These are phyloP conservation scores for Cryptocephalus moraei DNA, from an alignment of 2,888 invertebrate genomes.

Conservation along the genomic window DNA sequence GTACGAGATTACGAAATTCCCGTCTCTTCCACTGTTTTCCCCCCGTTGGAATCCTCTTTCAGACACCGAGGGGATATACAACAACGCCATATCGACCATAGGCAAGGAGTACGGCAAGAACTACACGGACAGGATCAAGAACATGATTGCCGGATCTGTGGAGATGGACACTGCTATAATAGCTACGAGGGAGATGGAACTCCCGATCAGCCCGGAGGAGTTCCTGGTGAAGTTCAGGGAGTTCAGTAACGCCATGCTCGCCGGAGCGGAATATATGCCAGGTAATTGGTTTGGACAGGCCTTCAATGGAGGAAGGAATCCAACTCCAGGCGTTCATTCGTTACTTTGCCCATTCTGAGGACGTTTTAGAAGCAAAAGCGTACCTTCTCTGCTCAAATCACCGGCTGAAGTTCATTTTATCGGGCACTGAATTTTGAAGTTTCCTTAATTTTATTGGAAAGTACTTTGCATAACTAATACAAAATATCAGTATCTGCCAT, in stretches of 20 bases:
- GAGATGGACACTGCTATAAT: constrained; percentile 42
- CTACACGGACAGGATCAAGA: constrained; percentile 63
- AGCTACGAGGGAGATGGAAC: constrained; percentile 43
- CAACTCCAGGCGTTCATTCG: no score
- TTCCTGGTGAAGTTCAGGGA: constrained; percentile 43
- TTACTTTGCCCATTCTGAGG: no score
- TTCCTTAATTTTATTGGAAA: no score
- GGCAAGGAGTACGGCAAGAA: constrained; percentile 60
- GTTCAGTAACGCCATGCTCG: constrained; percentile 31
- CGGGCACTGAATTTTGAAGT: no score
- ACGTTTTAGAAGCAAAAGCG: no score
- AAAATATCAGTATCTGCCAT: no score
- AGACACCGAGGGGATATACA: constrained; percentile 78
- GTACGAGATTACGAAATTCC: constrained; percentile 28
- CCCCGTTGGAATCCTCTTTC: constrained; percentile 6
- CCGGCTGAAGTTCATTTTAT: no score
- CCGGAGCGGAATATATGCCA: constrained; percentile 38
- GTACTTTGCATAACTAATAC: no score
- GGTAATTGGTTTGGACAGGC: constrained; percentile 37
- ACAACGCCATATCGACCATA: constrained; percentile 58
- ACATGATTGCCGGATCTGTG: constrained; percentile 42
- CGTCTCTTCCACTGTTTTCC: not conserved
- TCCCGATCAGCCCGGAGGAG: constrained; percentile 52
- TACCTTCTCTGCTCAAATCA: no score
- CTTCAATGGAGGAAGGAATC: no score